Evolutionary conservation across 2,888 invertebrate species (phyloP).

Genomic region (Drosophila meridiana): DNA sequence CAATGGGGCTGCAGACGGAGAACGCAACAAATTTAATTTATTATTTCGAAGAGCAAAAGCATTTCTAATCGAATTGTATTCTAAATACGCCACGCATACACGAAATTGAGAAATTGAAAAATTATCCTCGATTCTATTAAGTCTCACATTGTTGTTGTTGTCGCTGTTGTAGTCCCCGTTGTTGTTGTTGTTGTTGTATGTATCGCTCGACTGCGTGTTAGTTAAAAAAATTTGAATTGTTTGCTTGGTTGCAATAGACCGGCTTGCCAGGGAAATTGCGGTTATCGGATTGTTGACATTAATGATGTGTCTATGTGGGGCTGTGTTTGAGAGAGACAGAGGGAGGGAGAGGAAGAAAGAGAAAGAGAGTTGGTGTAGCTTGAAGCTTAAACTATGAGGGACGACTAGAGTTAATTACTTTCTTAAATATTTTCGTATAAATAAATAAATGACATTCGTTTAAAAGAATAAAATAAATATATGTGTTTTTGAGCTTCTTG

Average conservation of each 20-base stretch:
- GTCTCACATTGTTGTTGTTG: conserved; percentile 19
- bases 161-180: neutral
- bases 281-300: conserved; percentile 75
- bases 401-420: too few relatives aligned
- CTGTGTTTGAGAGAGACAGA: neutral
- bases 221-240: conserved; percentile 65
- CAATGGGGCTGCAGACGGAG: conserved; percentile 48
- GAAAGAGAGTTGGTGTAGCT: neutral
- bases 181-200: conserved; percentile 11
- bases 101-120: conserved; percentile 80
- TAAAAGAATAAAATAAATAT: too few relatives aligned
- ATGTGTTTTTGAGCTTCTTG: too few relatives aligned
- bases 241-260: conserved; percentile 36
- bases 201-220: conserved; percentile 42
- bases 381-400: neutral
- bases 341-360: neutral
- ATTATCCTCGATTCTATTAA: conserved; percentile 60
- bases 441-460: too few relatives aligned
- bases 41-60: conserved; percentile 83
- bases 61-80: conserved; percentile 84
- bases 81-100: conserved; percentile 80
- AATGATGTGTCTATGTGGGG: conserved; percentile 53
- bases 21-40: conserved; percentile 82
- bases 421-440: too few relatives aligned
- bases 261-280: conserved; percentile 47